A percentile compares a stretch with the other conserved stretches of the same genome.
Conservation (phyloP, 1,140 invertebrate species). For the Magallana gigas region DNA sequence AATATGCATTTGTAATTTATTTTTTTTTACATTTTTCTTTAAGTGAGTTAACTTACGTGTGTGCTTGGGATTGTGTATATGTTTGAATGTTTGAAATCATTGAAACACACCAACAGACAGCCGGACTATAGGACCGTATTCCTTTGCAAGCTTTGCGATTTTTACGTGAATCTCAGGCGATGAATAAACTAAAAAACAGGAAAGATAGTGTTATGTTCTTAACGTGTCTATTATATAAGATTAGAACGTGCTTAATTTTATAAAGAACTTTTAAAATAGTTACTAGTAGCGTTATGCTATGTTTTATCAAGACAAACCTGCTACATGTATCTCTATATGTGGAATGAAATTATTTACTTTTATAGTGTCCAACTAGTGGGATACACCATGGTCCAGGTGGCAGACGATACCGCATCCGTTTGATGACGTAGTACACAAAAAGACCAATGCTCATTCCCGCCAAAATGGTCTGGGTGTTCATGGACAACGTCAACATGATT, state of each 20-base stretch:
- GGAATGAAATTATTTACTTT: conserved; percentile 26
- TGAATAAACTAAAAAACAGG: too few species aligned
- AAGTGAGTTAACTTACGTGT: not conserved
- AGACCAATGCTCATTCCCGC: conserved; percentile 35
- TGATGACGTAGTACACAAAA: conserved; percentile 37
- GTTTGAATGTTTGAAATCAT: not conserved
- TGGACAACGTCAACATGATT: not conserved
- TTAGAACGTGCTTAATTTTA: not conserved
- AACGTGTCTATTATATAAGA: too few species aligned
- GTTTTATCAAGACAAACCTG: too few species aligned
- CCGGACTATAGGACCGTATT: too few species aligned
- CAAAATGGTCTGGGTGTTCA: conserved; percentile 38
- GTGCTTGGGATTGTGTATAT: not conserved
- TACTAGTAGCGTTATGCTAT: not conserved
- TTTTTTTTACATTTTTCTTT: too few species aligned
- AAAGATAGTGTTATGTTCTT: not conserved
- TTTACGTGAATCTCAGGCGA: too few species aligned
- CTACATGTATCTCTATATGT: not conserved
- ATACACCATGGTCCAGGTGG: conserved; percentile 50
- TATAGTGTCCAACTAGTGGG: conserved; percentile 49
- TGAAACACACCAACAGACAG: too few species aligned
- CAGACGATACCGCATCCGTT: conserved; percentile 45
- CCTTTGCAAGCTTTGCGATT: too few species aligned
- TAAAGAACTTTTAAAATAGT: not conserved
- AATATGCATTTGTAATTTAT: too few species aligned